Base-by-base conservation (phyloP, 64 coral and sea anemone genomes). In the Montipora efflorescens region DNA sequence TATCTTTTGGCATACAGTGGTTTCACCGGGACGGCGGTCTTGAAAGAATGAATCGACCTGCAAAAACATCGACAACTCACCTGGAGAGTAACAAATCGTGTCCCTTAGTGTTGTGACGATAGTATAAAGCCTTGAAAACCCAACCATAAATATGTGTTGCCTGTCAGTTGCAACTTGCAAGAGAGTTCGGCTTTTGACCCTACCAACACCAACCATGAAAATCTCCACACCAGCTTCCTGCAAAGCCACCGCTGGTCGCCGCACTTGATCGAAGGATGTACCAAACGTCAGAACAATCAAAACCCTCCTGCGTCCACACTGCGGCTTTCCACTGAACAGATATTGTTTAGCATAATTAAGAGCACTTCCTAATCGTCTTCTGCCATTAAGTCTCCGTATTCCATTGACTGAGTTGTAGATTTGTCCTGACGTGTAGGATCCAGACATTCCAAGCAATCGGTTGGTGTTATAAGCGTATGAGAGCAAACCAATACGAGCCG, bases 51-150 rank as follows among this genome's bases (percentile, higher is more conserved):
- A 36, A 36, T 36, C 36, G 36, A 36, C 36, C 36, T 36, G 36
- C 43, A 13, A n/a, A 15, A 79, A 53, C 4, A 51, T 28, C 11
- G 9, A 13, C 21, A 45, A 4, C 74, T 88, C 79, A 93, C 91
- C 83, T 79, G 91, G 91, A 28, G 82, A 59, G 48, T 75, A 22
- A 18, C 91, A 93, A 46, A 93, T 93, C 72, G 12, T 90, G 47
- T 79, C 76, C 77, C 59, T 79, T 21, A 90, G 18, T 5, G 52
- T 69, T 28, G 23, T 50, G 12, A 90, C 89, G 7, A 90, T 90
- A 7, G 73, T 90, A 15, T 69, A 16, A 11, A 90, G 44, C 4
- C 4, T 15, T 6, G 58, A 15, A 46, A 14, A 52, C 19, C 51
- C 47, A 20, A 47, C 77, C 28, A 5, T 44, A 52, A 90, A 78